Evolutionary conservation across 2,113 vertebrate genomes (phyloP).

Genomic region (Gymnorhina tibicen): DNA sequence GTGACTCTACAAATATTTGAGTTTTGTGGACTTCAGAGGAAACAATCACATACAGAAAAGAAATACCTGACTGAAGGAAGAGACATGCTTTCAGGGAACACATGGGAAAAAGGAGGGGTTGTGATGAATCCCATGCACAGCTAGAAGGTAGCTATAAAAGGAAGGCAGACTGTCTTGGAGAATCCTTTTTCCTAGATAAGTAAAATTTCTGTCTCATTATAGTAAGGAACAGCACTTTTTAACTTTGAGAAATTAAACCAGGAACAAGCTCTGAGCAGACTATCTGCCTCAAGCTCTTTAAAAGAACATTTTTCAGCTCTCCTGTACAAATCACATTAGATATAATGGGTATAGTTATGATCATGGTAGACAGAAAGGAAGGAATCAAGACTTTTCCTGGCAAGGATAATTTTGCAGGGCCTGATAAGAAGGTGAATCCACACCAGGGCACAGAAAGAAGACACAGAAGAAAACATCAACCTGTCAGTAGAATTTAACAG

Average conservation of each 20-base stretch:
- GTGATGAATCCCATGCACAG: neutral
- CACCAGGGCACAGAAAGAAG: neutral
- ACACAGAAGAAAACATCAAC: neutral
- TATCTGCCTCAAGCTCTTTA: neutral
- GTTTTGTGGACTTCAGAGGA: neutral
- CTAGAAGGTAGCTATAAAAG: neutral
- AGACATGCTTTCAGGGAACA: neutral
- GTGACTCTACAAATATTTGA: neutral
- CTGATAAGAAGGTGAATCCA: neutral
- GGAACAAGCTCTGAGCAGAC: neutral
- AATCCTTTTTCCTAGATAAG: neutral
- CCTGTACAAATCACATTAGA: neutral
- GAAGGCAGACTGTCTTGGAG: neutral
- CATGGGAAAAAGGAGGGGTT: neutral
- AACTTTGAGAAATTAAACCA: neutral
- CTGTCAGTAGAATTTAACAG: neutral
- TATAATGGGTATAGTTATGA: neutral
- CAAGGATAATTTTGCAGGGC: neutral
- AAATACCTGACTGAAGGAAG: neutral
- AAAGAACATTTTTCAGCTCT: neutral
- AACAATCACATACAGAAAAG: neutral
- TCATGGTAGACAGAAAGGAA: neutral
- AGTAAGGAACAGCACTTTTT: neutral
- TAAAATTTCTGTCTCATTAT: neutral
- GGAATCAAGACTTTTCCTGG: neutral